Conservation (phyloP, 1,140 invertebrate species). For the Drosophila bipectinata region DNA sequence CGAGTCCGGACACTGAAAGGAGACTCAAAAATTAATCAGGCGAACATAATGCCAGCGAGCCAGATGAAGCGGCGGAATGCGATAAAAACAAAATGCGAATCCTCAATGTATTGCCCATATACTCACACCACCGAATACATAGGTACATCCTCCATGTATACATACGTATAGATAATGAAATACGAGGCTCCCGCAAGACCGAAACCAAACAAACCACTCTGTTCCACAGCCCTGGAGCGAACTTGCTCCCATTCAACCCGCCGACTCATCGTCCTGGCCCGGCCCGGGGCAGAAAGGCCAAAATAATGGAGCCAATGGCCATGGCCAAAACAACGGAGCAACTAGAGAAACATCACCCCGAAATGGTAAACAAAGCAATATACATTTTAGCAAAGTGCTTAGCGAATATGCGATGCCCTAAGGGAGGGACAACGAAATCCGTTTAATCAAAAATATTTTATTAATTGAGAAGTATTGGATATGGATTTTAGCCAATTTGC, state of each 20-base stretch:
- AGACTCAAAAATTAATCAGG: slow-evolving; percentile 72
- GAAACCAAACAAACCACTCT: slow-evolving; percentile 27
- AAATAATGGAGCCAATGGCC: slow-evolving; percentile 57
- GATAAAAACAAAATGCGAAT: slow-evolving; percentile 63
- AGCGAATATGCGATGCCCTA: slow-evolving; percentile 40
- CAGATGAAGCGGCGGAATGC: slow-evolving; percentile 64
- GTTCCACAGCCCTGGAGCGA: background rate
- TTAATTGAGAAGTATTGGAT: background rate
- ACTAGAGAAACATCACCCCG: slow-evolving; percentile 18
- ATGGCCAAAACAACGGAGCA: slow-evolving; percentile 38
- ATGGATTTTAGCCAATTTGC: no score
- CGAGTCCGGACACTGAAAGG: slow-evolving; percentile 10
- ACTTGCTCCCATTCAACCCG: slow-evolving; percentile 4
- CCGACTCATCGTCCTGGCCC: slow-evolving; percentile 16
- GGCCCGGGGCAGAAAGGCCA: slow-evolving; percentile 24
- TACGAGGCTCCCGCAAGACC: slow-evolving; percentile 33
- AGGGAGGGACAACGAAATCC: background rate
- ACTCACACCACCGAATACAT: background rate
- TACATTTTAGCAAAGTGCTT: slow-evolving; percentile 14
- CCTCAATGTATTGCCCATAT: slow-evolving; percentile 45
- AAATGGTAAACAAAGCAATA: slow-evolving; percentile 49
- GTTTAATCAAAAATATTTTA: slow-evolving; percentile 2
- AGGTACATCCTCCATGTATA: background rate
- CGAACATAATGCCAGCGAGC: slow-evolving; percentile 66
- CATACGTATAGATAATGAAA: slow-evolving; percentile 53